phyloP scores from a whole-genome alignment of 1,140 invertebrate genomes.

The Drosophila rhopaloa region DNA sequence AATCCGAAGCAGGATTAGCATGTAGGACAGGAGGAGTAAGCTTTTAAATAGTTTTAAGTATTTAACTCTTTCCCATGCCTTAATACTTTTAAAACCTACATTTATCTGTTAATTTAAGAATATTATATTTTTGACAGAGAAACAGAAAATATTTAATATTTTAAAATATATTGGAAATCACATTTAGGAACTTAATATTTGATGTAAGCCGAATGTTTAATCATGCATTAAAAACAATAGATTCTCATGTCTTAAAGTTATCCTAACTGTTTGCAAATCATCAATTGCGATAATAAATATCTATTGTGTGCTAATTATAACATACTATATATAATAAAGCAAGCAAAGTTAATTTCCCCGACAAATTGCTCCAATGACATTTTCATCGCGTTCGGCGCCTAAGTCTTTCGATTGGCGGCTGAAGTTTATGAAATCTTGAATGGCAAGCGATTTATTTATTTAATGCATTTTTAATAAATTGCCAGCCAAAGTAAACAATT shows the following conservation, averaged over 20 bases:
- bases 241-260: too few species aligned
- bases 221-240: too few species aligned
- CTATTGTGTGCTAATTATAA: background rate
- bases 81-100: background rate
- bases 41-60: too few species aligned
- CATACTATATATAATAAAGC: background rate
- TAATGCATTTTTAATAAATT: conserved; percentile 77
- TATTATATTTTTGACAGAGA: too few species aligned
- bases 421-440: conserved; percentile 71
- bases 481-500: conserved; percentile 73
- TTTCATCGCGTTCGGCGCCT: conserved; percentile 60
- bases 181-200: too few species aligned
- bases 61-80: background rate
- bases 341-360: background rate
- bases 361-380: conserved; percentile 55
- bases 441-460: conserved; percentile 72
- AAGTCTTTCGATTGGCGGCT: conserved; percentile 62
- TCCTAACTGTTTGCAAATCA: too few species aligned
- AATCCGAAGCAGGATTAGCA: background rate
- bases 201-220: too few species aligned
- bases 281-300: background rate
- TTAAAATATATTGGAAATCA: too few species aligned
- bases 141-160: too few species aligned
- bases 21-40: too few species aligned
- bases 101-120: background rate